Conservation (phyloP, 2,797 vertebrate species). For the Morelia viridis region DNA sequence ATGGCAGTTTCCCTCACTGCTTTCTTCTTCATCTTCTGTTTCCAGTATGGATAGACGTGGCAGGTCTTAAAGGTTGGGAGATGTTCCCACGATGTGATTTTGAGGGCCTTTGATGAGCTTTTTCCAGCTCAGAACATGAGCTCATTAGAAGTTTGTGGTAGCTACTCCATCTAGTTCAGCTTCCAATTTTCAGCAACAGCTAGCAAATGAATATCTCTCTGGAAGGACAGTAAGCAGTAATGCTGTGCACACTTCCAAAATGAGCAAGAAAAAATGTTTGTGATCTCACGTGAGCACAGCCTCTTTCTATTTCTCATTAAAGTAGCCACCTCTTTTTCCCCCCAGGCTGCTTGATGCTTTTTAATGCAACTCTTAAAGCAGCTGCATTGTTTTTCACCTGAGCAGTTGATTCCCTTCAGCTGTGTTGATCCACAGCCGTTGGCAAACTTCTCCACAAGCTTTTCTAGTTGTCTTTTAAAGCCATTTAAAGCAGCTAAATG, state of each 20-base stretch:
- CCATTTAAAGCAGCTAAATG: neutral
- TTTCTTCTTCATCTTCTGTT: neutral
- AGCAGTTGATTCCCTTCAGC: neutral
- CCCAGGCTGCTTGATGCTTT: neutral
- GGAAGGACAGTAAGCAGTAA: neutral
- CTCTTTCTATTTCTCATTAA: neutral
- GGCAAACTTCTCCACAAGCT: neutral
- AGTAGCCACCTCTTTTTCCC: neutral
- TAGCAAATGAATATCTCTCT: neutral
- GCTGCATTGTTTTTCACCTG: neutral
- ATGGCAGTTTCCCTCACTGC: neutral
- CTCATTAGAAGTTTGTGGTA: neutral
- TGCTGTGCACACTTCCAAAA: neutral
- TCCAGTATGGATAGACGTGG: neutral
- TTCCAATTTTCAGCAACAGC: neutral
- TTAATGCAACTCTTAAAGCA: neutral
- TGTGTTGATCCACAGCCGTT: neutral
- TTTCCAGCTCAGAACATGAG: neutral
- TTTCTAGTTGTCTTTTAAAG: neutral
- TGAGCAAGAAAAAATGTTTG: neutral
- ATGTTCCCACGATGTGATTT: neutral
- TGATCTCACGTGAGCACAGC: neutral
- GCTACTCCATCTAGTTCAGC: neutral
- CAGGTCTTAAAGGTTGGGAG: neutral
- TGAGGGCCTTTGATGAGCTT: no score